Evolutionary conservation across 2,888 invertebrate species (phyloP).

Genomic region (Andrena flavipes): DNA sequence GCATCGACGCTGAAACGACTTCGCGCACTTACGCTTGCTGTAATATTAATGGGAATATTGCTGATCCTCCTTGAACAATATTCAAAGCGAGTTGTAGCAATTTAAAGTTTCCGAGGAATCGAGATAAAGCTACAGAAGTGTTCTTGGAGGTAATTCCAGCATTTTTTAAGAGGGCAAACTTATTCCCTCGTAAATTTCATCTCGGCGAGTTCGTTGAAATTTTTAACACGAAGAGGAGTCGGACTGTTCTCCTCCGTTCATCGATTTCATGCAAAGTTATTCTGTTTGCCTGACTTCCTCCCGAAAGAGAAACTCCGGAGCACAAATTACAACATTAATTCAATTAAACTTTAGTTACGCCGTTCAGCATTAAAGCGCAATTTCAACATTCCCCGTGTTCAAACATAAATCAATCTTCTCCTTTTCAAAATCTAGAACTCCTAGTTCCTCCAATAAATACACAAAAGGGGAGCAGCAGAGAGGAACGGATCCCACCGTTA

Average conservation of each 20-base stretch:
- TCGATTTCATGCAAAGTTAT: constrained; percentile 63
- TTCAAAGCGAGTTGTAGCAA: neutral
- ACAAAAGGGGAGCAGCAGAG: neutral
- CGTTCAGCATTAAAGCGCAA: constrained; percentile 53
- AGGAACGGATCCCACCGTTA: too few relatives aligned
- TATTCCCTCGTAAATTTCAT: constrained; percentile 49
- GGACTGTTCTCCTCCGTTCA: constrained; percentile 46
- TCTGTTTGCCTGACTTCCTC: constrained; percentile 56
- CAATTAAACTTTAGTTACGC: constrained; percentile 58
- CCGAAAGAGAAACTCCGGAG: constrained; percentile 53
- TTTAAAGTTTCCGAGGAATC: constrained; percentile 13
- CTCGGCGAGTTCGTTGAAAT: constrained; percentile 41
- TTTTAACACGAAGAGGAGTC: constrained; percentile 45
- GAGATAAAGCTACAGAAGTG: constrained; percentile 16
- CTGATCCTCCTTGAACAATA: neutral
- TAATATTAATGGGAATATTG: neutral
- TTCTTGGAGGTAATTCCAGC: neutral
- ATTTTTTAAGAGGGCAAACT: constrained; percentile 48
- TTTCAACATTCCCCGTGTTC: constrained; percentile 42
- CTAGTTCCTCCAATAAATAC: neutral
- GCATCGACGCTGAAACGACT: neutral
- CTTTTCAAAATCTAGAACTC: constrained; percentile 3
- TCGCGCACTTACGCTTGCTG: too few relatives aligned
- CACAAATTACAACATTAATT: constrained; percentile 61
- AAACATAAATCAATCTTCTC: constrained; percentile 37